Conservation (phyloP, 2,888 invertebrate species). For the Mongoloraphidia duomilia region DNA sequence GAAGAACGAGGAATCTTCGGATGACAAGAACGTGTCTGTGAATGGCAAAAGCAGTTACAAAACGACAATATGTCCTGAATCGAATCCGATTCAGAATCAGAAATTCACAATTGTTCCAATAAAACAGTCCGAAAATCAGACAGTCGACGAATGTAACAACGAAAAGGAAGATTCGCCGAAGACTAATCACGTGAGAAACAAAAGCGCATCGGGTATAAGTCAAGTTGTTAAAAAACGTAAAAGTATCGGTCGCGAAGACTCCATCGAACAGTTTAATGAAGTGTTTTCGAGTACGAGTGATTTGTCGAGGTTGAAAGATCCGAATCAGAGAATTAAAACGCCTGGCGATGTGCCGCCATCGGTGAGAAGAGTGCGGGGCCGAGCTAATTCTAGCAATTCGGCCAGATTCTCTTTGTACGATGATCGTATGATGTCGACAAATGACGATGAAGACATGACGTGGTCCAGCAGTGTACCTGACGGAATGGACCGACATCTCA, state of each 20-base stretch:
- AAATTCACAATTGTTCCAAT: conserved; percentile 8
- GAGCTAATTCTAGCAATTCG: conserved; percentile 41
- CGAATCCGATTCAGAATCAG: conserved; percentile 9
- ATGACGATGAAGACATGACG: conserved; percentile 19
- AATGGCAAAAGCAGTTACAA: conserved; percentile 1
- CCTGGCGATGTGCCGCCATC: conserved; percentile 72
- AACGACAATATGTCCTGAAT: conserved; percentile 5
- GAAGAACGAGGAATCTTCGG: conserved; percentile 12
- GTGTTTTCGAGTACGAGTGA: conserved; percentile 57
- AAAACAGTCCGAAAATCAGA: conserved; percentile 4
- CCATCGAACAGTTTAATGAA: conserved; percentile 61
- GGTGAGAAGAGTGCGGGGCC: conserved; percentile 50
- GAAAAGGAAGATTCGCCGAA: conserved; percentile 10
- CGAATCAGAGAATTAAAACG: conserved; percentile 63
- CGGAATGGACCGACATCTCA: conserved; percentile 15
- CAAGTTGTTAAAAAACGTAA: conserved; percentile 26
- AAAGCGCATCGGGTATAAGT: conserved; percentile 23
- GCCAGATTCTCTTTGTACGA: conserved; percentile 70
- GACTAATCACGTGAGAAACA: conserved; percentile 6
- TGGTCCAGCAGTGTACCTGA: conserved; percentile 31
- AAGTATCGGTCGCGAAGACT: conserved; percentile 44
- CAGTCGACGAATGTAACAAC: conserved; percentile 2
- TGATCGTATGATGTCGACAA: conserved; percentile 71
- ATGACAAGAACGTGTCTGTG: conserved; percentile 8
- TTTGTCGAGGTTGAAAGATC: conserved; percentile 51